Percentiles rank a stretch among this genome's conserved stretches.
Evolutionary conservation across 2,888 invertebrate species (phyloP).

Genomic region (Copidosoma aretas): DNA sequence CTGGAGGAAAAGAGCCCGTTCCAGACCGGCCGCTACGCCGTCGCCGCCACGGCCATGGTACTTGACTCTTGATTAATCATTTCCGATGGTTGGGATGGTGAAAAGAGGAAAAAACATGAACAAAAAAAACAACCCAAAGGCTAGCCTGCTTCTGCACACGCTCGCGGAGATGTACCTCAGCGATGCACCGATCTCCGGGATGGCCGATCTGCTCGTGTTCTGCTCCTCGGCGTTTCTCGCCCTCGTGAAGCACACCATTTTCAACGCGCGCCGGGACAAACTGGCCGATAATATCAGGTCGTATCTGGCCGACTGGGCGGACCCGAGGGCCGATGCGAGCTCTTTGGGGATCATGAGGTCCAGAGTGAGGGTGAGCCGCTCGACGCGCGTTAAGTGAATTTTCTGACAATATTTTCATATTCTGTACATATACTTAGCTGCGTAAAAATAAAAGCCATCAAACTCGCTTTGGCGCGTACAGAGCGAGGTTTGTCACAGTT

Average conservation of each 20-base stretch:
- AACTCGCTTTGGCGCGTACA: too few relatives aligned
- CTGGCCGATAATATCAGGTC: conserved; percentile 23
- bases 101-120: too few relatives aligned
- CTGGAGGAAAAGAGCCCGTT: conserved; percentile 22
- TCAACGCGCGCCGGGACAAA: conserved; percentile 9
- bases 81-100: neutral
- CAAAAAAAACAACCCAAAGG: conserved; percentile 9
- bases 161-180: conserved; percentile 21
- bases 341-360: conserved; percentile 23
- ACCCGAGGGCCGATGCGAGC: conserved; percentile 6
- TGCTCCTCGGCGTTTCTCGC: conserved; percentile 24
- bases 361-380: conserved; percentile 17
- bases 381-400: neutral
- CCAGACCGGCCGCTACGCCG: conserved; percentile 16
- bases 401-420: too few relatives aligned
- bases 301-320: conserved; percentile 17
- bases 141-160: conserved; percentile 24
- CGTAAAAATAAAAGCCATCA: too few relatives aligned
- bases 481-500: too few relatives aligned
- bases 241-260: conserved; percentile 9
- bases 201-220: conserved; percentile 29
- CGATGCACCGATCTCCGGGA: conserved; percentile 20
- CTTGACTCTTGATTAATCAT: neutral
- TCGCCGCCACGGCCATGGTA: conserved; percentile 25
- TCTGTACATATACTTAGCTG: too few relatives aligned